A percentile compares a stretch with the other conserved stretches of the same genome.
phyloP scores from a whole-genome alignment of 2,888 invertebrate genomes.

The Spisula solida region DNA sequence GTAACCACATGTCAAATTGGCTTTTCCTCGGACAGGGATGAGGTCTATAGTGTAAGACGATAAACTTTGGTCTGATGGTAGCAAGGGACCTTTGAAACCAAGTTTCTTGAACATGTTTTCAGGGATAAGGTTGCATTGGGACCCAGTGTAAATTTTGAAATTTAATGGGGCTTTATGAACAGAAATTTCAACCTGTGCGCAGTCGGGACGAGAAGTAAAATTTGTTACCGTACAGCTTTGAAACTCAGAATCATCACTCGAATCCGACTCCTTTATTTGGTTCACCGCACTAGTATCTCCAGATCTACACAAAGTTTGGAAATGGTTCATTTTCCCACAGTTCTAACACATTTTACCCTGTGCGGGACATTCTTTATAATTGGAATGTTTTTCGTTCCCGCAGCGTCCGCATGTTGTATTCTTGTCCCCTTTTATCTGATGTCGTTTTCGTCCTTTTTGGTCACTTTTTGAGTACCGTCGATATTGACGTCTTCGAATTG shows the following conservation, averaged over 20 bases:
- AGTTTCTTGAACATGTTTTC: slow-evolving; percentile 23
- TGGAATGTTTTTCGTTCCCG: not conserved
- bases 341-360: slow-evolving; percentile 7
- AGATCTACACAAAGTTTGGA: no score
- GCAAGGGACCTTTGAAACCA: no score
- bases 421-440: not conserved
- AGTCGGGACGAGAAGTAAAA: slow-evolving; percentile 25
- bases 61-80: no score
- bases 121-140: slow-evolving; percentile 27
- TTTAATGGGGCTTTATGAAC: no score
- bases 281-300: no score
- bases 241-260: not conserved
- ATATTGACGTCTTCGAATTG: not conserved
- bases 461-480: not conserved
- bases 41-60: slow-evolving; percentile 11
- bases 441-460: not conserved
- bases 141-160: slow-evolving; percentile 13
- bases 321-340: no score
- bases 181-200: no score
- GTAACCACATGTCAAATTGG: not conserved
- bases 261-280: no score
- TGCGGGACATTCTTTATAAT: slow-evolving; percentile 18
- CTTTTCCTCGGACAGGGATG: no score
- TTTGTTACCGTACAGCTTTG: slow-evolving; percentile 4
- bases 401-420: not conserved